Conservation (phyloP, 2,113 vertebrate genomes). For the Danionella cerebrum region DNA sequence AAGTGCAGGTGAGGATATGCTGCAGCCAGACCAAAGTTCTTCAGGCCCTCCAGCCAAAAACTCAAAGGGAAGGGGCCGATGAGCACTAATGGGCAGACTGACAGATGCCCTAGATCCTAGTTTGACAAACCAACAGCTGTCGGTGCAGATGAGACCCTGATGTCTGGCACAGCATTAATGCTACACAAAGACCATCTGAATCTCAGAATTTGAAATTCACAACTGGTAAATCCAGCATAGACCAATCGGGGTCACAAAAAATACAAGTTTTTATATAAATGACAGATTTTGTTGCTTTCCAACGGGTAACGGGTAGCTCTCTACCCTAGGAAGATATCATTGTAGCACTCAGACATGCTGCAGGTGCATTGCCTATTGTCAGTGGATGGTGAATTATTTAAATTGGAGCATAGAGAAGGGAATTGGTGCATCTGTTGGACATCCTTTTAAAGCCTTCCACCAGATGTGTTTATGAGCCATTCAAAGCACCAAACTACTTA, state of each 20-base stretch:
- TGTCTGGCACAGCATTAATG: slow-evolving; percentile 33
- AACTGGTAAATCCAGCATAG: background rate
- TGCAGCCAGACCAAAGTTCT: slow-evolving; percentile 32
- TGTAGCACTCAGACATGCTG: background rate
- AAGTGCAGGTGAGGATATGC: slow-evolving; percentile 56
- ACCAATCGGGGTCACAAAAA: background rate
- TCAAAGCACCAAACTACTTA: slow-evolving; percentile 82
- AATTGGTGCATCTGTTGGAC: slow-evolving; percentile 83
- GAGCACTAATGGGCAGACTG: slow-evolving; percentile 21
- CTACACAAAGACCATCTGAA: slow-evolving; percentile 14
- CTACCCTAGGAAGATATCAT: background rate
- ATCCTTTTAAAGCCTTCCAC: slow-evolving; percentile 66
- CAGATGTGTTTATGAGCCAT: slow-evolving; percentile 86
- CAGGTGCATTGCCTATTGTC: slow-evolving; percentile 50
- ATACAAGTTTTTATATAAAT: background rate
- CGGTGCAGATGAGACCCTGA: slow-evolving; percentile 57
- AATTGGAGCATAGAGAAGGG: slow-evolving; percentile 64
- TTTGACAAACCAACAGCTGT: slow-evolving; percentile 56
- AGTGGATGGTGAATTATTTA: slow-evolving; percentile 77
- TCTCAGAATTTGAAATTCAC: background rate
- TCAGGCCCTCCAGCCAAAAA: slow-evolving; percentile 37
- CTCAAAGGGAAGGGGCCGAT: background rate
- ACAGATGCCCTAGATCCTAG: slow-evolving; percentile 59
- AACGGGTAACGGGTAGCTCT: background rate
- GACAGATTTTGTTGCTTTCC: background rate